These are phyloP conservation scores for Antechinus stuartii DNA, from an alignment of 2,113 vertebrate species.

Conservation along the genomic window DNA sequence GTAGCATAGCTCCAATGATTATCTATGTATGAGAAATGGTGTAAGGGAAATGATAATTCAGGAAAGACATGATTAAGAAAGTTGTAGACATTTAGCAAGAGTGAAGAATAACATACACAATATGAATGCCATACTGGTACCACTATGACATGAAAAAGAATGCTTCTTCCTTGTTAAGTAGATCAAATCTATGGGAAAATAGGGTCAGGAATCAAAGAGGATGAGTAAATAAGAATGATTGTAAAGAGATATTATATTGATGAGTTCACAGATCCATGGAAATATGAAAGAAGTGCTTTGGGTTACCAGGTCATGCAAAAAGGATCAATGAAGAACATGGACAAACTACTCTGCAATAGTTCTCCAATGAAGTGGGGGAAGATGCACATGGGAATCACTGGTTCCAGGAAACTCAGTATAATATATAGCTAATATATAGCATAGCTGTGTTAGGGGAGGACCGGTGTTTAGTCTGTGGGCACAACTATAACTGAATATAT, in stretches of 20 bases:
- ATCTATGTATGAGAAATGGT: not conserved
- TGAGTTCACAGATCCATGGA: not conserved
- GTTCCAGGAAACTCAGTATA: not conserved
- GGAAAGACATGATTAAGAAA: not conserved
- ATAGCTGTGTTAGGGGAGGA: not conserved
- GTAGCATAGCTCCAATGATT: not conserved
- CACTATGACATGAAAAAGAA: not conserved
- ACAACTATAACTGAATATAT: not conserved
- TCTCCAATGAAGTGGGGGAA: not conserved
- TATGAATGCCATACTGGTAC: not conserved
- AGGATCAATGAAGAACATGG: not conserved
- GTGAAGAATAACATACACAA: not conserved
- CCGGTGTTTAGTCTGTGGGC: not conserved
- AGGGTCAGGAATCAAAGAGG: not conserved
- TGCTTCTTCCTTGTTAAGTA: not conserved
- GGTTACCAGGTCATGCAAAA: not conserved
- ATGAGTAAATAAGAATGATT: not conserved
- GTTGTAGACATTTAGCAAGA: not conserved
- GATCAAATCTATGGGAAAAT: not conserved
- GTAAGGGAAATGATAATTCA: not conserved
- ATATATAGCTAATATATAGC: not conserved
- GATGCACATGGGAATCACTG: not conserved
- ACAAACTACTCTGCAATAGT: not conserved
- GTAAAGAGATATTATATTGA: not conserved
- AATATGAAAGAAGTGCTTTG: not conserved